Conservation (phyloP, 1,140 invertebrate species). For the Sitobion miscanthi region DNA sequence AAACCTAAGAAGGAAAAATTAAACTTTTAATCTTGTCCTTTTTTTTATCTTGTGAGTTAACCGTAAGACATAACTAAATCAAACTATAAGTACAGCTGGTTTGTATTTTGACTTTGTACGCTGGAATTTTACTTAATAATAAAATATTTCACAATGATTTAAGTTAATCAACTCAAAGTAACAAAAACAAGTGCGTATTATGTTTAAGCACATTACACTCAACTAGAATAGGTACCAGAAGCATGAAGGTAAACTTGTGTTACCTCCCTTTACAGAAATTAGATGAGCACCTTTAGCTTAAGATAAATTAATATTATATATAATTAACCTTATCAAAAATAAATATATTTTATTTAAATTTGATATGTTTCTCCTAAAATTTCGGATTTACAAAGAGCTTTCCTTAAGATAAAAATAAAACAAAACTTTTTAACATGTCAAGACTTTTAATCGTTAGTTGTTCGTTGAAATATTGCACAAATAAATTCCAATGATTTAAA, state of each 20-base stretch:
- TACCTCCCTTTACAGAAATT: background rate
- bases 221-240: background rate
- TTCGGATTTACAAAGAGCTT: background rate
- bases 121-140: background rate
- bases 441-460: background rate
- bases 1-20: background rate
- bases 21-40: background rate
- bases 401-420: conserved; percentile 10
- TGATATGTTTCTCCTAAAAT: background rate
- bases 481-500: conserved; percentile 3
- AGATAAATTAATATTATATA: background rate
- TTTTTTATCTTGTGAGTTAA: background rate
- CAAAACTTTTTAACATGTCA: background rate
- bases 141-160: background rate
- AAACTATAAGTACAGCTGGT: background rate
- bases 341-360: background rate
- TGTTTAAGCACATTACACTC: background rate
- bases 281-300: background rate
- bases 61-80: background rate
- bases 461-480: background rate
- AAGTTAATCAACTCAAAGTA: background rate
- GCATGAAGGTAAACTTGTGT: background rate
- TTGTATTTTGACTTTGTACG: background rate
- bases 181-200: background rate
- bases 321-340: background rate